Evolutionary conservation across 2,113 vertebrate species (phyloP), one percentile per base, ranked within the genome.

Genomic region (Octodon degus): DNA sequence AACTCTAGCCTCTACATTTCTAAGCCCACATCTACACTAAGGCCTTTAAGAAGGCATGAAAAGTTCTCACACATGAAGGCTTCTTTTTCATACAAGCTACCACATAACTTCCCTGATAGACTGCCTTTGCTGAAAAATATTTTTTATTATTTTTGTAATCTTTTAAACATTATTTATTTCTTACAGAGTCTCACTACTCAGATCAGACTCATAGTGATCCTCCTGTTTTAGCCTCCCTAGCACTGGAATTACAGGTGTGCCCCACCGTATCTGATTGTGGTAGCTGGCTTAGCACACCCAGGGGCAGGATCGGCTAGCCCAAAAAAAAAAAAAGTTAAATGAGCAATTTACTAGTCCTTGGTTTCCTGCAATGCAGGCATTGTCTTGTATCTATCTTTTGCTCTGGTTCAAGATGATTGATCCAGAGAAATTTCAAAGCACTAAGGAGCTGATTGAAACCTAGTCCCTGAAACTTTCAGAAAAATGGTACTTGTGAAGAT

Each of bases 31-130:
- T 85, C 70, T 88, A 83, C 1, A 72, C 24, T 89, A 79, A n/a
- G 43, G 43, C 34, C 87, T 68, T 22, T 25, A 58, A 89, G 80
- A 86, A 93, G 40, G 92, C 88, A 47, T 74, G 10, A 86, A 86
- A 72, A 65, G 13, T 30, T 93, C 7, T 86, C 17, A 72, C 0
- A 43, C 0, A 25, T 17, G 14, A 79, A 50, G 17, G 2, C n/a
- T 68, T 90, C 72, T 37, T 96, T 91, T 95, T 60, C 30, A 55
- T 55, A 43, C 37, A 82, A 81, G 77, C 93, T 92, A 17, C 19
- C 25, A 86, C 89, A 34, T 4, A 77, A 40, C 40, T 86, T 95
- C 89, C 67, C 67, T 65, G 24, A 58, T 58, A 85, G 60, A 77
- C 0, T 1, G 86, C 24, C 76, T 50, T 96, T 17, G 55, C 5